Conservation (phyloP, 2,797 vertebrate genomes). For the Sparus aurata region DNA sequence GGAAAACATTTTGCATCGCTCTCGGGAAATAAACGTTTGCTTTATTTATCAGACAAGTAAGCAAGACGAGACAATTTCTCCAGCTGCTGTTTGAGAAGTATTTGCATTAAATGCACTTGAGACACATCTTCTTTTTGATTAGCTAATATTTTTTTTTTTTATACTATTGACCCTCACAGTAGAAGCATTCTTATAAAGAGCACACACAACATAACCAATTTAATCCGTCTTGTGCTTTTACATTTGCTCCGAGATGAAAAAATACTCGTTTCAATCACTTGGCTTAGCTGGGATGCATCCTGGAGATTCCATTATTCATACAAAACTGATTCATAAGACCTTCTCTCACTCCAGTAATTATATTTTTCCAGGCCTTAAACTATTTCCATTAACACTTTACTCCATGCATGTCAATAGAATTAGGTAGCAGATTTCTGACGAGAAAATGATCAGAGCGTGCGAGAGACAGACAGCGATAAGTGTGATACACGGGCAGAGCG, state of each 20-base stretch:
- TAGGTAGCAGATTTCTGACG: constrained; percentile 58
- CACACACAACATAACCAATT: constrained; percentile 35
- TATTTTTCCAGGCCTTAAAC: constrained; percentile 60
- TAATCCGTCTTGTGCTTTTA: constrained; percentile 34
- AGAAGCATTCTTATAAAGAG: constrained; percentile 16
- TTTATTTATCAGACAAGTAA: constrained; percentile 77
- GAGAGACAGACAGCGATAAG: constrained; percentile 57
- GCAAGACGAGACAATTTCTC: constrained; percentile 60
- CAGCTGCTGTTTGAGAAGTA: constrained; percentile 33
- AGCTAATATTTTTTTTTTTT: constrained; percentile 37
- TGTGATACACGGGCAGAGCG: constrained; percentile 33
- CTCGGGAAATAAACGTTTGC: constrained; percentile 68
- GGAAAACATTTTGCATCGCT: constrained; percentile 57
- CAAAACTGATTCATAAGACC: constrained; percentile 35
- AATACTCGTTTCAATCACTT: constrained; percentile 40
- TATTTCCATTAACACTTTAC: constrained; percentile 70
- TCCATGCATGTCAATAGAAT: constrained; percentile 68
- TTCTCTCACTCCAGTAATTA: constrained; percentile 60
- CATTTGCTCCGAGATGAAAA: constrained; percentile 45
- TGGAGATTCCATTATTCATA: constrained; percentile 64
- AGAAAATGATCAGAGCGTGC: constrained; percentile 63
- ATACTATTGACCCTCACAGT: constrained; percentile 38
- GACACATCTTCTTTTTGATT: constrained; percentile 40
- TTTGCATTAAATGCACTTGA: constrained; percentile 60
- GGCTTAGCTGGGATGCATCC: constrained; percentile 39